A percentile compares a stretch with the other conserved stretches of the same genome.
Evolutionary conservation across 2,888 invertebrate genomes (phyloP).

Genomic region (Helleia helle): DNA sequence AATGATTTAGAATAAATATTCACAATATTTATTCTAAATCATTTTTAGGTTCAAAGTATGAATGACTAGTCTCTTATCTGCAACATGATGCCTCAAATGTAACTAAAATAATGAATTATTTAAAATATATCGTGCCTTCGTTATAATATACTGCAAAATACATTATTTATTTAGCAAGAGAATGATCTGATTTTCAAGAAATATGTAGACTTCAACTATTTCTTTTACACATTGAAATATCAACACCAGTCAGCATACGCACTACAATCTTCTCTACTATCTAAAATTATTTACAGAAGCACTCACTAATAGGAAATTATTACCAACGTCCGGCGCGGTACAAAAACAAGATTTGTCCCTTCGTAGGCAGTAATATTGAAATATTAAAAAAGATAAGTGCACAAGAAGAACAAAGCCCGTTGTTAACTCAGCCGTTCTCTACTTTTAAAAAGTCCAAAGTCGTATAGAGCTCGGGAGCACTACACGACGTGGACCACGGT

Average conservation of each 20-base stretch:
- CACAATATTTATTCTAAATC: too few relatives aligned
- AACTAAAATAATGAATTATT: too few relatives aligned
- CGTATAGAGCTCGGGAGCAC: constrained; percentile 44
- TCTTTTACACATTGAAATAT: constrained; percentile 29
- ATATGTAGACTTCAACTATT: not conserved
- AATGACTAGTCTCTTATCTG: too few relatives aligned
- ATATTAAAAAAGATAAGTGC: constrained; percentile 2
- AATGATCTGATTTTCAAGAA: too few relatives aligned
- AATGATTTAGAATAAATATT: too few relatives aligned
- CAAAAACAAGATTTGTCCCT: constrained; percentile 50
- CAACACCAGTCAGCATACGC: constrained; percentile 46
- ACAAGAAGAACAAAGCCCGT: constrained; percentile 6
- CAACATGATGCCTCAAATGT: too few relatives aligned
- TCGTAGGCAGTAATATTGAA: not conserved
- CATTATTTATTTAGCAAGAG: too few relatives aligned
- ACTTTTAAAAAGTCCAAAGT: constrained; percentile 34
- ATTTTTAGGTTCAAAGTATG: too few relatives aligned
- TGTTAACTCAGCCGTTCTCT: constrained; percentile 6
- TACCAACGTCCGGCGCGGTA: constrained; percentile 67
- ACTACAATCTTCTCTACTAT: constrained; percentile 45
- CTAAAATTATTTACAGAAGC: constrained; percentile 63
- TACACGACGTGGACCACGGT: constrained; percentile 46
- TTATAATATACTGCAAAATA: too few relatives aligned
- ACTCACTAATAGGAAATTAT: constrained; percentile 67
- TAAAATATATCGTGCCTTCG: too few relatives aligned